Conservation (phyloP, 2,113 vertebrate species). For the Nicator chloris region DNA sequence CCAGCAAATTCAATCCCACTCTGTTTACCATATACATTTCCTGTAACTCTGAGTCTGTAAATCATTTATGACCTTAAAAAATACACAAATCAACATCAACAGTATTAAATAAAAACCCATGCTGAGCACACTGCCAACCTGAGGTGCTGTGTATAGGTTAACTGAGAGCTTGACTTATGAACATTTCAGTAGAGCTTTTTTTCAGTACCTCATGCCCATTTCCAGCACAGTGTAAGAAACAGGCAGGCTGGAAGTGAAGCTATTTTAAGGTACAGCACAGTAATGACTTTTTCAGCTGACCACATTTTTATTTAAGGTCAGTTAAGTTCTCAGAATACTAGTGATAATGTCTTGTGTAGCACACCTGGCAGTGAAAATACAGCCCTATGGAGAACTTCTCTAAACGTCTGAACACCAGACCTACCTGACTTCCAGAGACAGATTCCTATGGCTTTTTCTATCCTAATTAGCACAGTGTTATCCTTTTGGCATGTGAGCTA, state of each 20-base stretch:
- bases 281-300: not conserved
- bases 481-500: not conserved
- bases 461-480: not conserved
- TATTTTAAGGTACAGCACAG: not conserved
- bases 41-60: not conserved
- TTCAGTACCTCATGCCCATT: not conserved
- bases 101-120: not conserved
- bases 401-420: not conserved
- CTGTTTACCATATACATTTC: not conserved
- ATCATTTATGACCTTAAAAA: not conserved
- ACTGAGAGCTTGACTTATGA: not conserved
- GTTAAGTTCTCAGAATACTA: not conserved
- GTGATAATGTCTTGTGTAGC: not conserved
- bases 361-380: not conserved
- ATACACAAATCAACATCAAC: not conserved
- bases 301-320: not conserved
- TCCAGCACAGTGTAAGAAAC: not conserved
- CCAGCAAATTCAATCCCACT: not conserved
- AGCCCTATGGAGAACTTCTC: not conserved
- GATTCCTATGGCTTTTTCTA: not conserved
- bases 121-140: not conserved
- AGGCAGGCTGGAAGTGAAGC: not conserved
- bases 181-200: not conserved
- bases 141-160: not conserved
- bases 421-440: accelerated